Evolutionary conservation across 2,888 invertebrate species (phyloP).

Genomic region (Coenonympha arcania): DNA sequence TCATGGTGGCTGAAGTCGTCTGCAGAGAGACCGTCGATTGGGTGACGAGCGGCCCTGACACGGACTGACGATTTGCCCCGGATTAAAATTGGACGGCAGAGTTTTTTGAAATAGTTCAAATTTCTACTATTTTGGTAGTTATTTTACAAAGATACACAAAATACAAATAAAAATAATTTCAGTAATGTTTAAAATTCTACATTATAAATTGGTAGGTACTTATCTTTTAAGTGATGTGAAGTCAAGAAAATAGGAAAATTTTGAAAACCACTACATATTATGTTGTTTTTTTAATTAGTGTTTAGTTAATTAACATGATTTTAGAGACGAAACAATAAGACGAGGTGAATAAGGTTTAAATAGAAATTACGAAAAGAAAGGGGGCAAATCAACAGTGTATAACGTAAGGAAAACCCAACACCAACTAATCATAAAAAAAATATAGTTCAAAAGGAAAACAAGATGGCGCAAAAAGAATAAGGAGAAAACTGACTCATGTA

Average conservation of each 20-base stretch:
- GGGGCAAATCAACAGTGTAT: constrained; percentile 59
- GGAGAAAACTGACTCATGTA: background rate
- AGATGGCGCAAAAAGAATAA: background rate
- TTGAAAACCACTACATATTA: background rate
- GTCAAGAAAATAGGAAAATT: too few relatives aligned
- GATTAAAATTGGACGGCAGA: constrained; percentile 11
- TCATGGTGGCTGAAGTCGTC: constrained; percentile 85
- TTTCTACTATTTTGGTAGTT: constrained; percentile 2
- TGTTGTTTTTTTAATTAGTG: too few relatives aligned
- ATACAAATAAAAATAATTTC: too few relatives aligned
- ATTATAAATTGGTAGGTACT: too few relatives aligned
- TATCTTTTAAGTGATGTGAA: background rate
- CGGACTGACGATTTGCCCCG: constrained; percentile 61
- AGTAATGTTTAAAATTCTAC: background rate
- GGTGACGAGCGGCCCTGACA: constrained; percentile 51
- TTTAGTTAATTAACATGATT: too few relatives aligned
- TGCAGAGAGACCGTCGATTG: constrained; percentile 62
- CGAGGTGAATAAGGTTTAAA: too few relatives aligned
- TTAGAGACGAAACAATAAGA: too few relatives aligned
- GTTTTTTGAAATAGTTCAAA: constrained; percentile 23
- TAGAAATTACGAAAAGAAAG: constrained; percentile 13
- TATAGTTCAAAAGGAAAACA: background rate
- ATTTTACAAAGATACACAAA: background rate
- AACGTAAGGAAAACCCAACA: constrained; percentile 33
- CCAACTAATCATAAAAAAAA: constrained; percentile 23